These are phyloP conservation scores for Perdita meconis DNA, from an alignment of 2,888 invertebrate genomes.

Conservation along the genomic window DNA sequence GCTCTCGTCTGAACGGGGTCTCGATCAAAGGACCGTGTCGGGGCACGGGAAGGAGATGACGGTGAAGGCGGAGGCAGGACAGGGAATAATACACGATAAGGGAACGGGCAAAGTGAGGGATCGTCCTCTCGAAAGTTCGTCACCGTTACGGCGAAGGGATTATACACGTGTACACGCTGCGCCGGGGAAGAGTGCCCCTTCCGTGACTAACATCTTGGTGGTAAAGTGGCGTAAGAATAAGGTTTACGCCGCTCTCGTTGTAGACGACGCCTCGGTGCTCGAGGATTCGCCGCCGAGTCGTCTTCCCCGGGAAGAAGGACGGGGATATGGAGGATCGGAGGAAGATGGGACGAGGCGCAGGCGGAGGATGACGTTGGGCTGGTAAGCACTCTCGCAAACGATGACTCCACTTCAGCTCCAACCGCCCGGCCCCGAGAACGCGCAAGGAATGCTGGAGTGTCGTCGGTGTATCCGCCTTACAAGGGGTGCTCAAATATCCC, in stretches of 20 bases:
- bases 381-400: slow-evolving; percentile 79
- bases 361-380: slow-evolving; percentile 75
- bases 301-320: slow-evolving; percentile 64
- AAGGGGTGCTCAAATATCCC: slow-evolving; percentile 73
- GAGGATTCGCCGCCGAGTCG: slow-evolving; percentile 71
- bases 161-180: slow-evolving; percentile 65
- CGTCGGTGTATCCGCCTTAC: slow-evolving; percentile 76
- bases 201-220: slow-evolving; percentile 79
- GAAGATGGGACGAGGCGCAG: slow-evolving; percentile 65
- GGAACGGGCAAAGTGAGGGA: slow-evolving; percentile 52
- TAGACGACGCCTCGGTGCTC: slow-evolving; percentile 72
- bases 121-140: slow-evolving; percentile 66
- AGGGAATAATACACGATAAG: slow-evolving; percentile 52
- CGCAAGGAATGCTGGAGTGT: slow-evolving; percentile 79
- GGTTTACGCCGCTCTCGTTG: slow-evolving; percentile 78
- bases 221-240: slow-evolving; percentile 84
- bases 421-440: slow-evolving; percentile 73
- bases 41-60: slow-evolving; percentile 3
- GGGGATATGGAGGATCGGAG: slow-evolving; percentile 62
- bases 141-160: slow-evolving; percentile 69
- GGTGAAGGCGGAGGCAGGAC: slow-evolving; percentile 15
- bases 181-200: slow-evolving; percentile 68
- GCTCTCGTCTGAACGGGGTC: slow-evolving; percentile 34
- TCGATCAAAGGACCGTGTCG: slow-evolving; percentile 26
- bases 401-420: slow-evolving; percentile 81